Base-by-base conservation (phyloP, 2,888 invertebrate species). In the Nomada lathburiana region DNA sequence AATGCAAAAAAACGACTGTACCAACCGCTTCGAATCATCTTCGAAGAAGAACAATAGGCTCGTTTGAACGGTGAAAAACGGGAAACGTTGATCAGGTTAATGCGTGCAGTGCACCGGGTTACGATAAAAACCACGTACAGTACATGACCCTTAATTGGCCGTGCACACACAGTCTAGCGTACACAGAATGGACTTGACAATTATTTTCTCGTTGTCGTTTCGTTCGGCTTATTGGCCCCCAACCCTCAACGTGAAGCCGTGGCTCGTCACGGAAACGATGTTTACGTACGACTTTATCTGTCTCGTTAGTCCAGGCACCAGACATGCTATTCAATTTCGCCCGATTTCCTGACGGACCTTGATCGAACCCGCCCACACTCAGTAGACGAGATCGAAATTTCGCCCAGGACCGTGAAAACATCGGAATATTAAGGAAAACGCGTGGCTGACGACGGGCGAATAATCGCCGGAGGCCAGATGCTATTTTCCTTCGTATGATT, bases 361-460 rank as follows among this genome's bases (percentile, higher is more conserved):
- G 80, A 86, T 87, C 84, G 87, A 88, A 76, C 68, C 80, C 85
- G 83, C 86, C 82, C 81, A 81, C 73, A 63, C 47, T n/a, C 55
- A 26, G 23, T 57, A 26, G 72, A 62, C 69, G 76, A 77, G 80
- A 86, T 86, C 85, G 87, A 82, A 62, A 81, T 88, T 76, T 71
- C 80, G 60, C 60, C 50, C 36, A 23, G 50, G 26, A 55, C 55
- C 57, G 20, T 53, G 82, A 80, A 83, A 83, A 78, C 63, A 70
- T 62, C n/a, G 16, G 73, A 73, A 67, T 84, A 82, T 84, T 74
- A 80, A 86, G 84, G 82, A 83, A 71, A 80, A 86, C 60, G n/a
- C 59, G 50, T 42, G 36, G 36, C 18, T 47, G 75, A 26, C 50
- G 67, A 73, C 71, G 52, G 50, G 53, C 52, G 29, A 57, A 72